Evolutionary conservation across 2,888 invertebrate species (phyloP), one percentile per base, ranked within the genome.

Genomic region (Monoplex corrugatus): DNA sequence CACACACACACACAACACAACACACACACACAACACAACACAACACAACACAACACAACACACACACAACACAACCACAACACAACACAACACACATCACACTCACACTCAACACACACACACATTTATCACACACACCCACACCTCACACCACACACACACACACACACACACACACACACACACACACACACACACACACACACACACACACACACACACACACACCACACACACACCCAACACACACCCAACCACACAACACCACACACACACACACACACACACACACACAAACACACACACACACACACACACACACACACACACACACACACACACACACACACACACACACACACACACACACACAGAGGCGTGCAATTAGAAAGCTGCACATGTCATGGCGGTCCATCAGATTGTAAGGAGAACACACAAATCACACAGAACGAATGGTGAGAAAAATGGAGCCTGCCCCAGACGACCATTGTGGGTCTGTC

Each of bases 251-350:
- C 6, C 72, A 35, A 0, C 0, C 35, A 19, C 72, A 5, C 72
- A 35, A 32, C 32, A 32, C 8, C 72, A 35, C 72, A n/a, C 72
- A 35, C 72, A 72, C 72, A 72, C 8, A 28, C 68, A 68, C 68
- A 68, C 68, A 28, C 68, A 68, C 68, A 16, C 68, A 5, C 68
- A 16, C 68, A 16, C 68, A 8, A 16, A 16, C 68, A 16, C 68
- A 16, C 68, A 16, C 23, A 68, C 68, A 8, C 68, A 68, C 68
- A 68, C 23, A 23, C 68, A 68, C 68, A 68, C 68, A 16, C 68
- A 68, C 8, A 68, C 68, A 35, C 72, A 72, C 72, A 72, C 32
- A 72, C 72, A 72, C 72, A 72, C 72, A 72, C 32, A 32, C 72
- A 32, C 35, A 32, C 72, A 32, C 35, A 32, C 72, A 72, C 72